Percentiles rank a stretch among this genome's conserved stretches.
phyloP scores from a whole-genome alignment of 1,140 invertebrate genomes.

The Arion vulgaris region DNA sequence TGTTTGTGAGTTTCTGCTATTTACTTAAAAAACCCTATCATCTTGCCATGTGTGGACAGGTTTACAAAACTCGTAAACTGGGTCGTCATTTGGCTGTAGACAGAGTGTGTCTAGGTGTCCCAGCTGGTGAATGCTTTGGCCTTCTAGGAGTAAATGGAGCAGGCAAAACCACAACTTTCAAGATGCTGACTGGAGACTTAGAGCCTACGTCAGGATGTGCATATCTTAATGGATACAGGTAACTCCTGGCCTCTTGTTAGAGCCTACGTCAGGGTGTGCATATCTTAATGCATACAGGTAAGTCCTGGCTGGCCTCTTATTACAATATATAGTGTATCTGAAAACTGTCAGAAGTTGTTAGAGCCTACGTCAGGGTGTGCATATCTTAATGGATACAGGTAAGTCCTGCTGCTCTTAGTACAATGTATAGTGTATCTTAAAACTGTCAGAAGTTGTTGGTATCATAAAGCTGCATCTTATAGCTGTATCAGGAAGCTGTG shows the following conservation, averaged over 20 bases:
- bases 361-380: constrained; percentile 75
- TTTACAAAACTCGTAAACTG: constrained; percentile 65
- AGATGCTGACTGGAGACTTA: constrained; percentile 82
- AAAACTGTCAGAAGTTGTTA: too few species aligned
- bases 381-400: constrained; percentile 68
- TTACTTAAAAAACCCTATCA: too few species aligned
- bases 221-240: constrained; percentile 72
- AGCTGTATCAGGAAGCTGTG: not conserved
- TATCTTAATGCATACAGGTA: constrained; percentile 68
- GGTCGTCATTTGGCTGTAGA: constrained; percentile 78
- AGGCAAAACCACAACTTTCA: constrained; percentile 92
- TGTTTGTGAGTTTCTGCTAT: too few species aligned
- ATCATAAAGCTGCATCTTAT: not conserved
- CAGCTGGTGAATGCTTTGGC: constrained; percentile 86
- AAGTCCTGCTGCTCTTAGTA: too few species aligned
- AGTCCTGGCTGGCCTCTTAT: too few species aligned
- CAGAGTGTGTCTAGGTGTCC: constrained; percentile 81
- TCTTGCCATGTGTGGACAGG: constrained; percentile 53
- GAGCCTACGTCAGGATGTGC: constrained; percentile 78
- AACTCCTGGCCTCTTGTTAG: too few species aligned
- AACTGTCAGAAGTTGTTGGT: too few species aligned
- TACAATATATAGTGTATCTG: not conserved
- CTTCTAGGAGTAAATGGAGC: constrained; percentile 87
- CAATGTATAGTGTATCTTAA: not conserved
- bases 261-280: constrained; percentile 75